Percentiles rank a stretch among this genome's conserved stretches.
Evolutionary conservation across 2,797 vertebrate species (phyloP).

Genomic region (Liasis olivaceus): DNA sequence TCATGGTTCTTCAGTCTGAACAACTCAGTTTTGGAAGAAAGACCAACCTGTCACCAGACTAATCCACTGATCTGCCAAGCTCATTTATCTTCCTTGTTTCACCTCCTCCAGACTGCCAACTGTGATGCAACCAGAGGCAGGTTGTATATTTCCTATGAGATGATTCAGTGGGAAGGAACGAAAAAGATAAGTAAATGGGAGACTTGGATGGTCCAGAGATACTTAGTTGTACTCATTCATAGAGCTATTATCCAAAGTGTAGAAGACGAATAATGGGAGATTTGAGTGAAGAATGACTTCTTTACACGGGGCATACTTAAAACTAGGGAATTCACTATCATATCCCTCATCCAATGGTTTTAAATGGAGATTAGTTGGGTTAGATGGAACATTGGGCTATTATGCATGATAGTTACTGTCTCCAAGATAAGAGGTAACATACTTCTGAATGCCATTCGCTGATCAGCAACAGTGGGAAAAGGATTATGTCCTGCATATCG

Average conservation of each 20-base stretch:
- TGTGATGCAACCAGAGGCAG: neutral
- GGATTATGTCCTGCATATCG: neutral
- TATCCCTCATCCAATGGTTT: neutral
- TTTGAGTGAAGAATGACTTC: neutral
- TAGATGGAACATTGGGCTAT: neutral
- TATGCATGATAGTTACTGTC: neutral
- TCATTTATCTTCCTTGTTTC: conserved; percentile 5
- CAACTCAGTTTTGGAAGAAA: neutral
- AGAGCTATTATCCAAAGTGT: neutral
- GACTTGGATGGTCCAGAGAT: neutral
- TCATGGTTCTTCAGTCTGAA: neutral
- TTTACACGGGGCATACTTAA: neutral
- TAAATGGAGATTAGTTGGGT: neutral
- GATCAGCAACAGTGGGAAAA: neutral
- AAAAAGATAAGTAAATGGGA: neutral
- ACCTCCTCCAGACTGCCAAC: neutral
- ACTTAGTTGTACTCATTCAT: neutral
- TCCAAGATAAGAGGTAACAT: neutral
- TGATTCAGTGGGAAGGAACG: neutral
- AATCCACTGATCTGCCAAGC: neutral
- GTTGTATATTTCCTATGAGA: neutral
- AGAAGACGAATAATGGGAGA: neutral
- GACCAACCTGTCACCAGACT: neutral
- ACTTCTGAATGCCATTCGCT: neutral
- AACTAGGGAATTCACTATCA: neutral